Conservation (phyloP, 2,888 invertebrate genomes). For the Nudaria mundana region DNA sequence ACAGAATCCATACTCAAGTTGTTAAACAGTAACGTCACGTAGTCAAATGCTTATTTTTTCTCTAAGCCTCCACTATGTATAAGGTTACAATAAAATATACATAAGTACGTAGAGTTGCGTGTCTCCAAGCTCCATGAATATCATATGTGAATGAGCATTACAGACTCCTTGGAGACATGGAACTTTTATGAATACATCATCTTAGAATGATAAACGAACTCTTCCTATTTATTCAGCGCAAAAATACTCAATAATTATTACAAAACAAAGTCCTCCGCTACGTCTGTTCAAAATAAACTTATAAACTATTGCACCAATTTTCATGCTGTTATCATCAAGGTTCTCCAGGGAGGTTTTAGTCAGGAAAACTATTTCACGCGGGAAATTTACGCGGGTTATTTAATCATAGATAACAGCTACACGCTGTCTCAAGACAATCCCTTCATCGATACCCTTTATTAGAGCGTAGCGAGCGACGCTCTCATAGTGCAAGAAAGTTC, state of each 20-base stretch:
- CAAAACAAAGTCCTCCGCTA: no score
- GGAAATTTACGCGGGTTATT: background rate
- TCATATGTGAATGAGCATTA: conserved; percentile 16
- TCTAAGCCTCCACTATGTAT: conserved; percentile 6
- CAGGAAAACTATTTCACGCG: background rate
- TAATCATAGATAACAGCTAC: conserved; percentile 6
- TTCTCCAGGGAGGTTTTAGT: background rate
- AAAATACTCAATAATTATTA: no score
- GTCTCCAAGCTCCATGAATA: conserved; percentile 28
- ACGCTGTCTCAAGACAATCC: background rate
- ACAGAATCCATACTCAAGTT: no score
- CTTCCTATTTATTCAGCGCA: no score
- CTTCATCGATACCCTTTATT: background rate
- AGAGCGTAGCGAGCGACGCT: no score
- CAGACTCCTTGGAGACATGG: conserved; percentile 4
- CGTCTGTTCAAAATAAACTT: no score
- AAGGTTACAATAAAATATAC: conserved; percentile 37
- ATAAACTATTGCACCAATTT: no score
- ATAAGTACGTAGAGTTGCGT: conserved; percentile 33
- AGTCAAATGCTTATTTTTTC: background rate
- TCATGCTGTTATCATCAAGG: no score
- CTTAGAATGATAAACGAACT: conserved; percentile 6
- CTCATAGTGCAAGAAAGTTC: no score
- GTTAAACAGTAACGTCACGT: no score
- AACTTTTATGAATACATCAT: conserved; percentile 10